Evolutionary conservation across 2,113 vertebrate genomes (phyloP).

Genomic region (Formicarius rufipectus): DNA sequence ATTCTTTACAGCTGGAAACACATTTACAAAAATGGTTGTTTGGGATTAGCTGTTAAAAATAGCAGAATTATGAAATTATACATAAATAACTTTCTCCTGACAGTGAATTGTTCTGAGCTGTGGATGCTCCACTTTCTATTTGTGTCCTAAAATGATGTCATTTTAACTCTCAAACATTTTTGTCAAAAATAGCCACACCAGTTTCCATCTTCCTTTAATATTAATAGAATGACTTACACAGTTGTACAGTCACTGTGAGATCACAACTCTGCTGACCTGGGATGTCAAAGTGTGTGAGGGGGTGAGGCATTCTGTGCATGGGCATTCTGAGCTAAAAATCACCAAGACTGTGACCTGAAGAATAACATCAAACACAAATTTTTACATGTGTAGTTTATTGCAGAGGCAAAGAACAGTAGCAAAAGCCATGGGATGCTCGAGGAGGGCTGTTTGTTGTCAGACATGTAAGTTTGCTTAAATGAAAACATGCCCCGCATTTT

Average conservation of each 20-base stretch:
- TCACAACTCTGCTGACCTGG: background rate
- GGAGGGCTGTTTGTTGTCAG: background rate
- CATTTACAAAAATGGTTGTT: background rate
- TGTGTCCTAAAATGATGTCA: background rate
- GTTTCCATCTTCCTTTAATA: background rate
- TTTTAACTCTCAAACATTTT: background rate
- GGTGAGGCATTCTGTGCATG: background rate
- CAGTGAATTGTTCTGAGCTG: background rate
- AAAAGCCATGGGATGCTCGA: background rate
- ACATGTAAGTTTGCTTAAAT: background rate
- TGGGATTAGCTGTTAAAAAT: background rate
- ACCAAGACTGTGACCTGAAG: background rate
- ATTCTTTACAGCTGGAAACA: background rate
- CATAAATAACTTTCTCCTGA: background rate
- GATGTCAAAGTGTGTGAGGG: background rate
- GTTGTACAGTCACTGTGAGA: background rate
- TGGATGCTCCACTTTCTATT: background rate
- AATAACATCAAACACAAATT: background rate
- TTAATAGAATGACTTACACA: background rate
- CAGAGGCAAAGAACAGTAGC: background rate
- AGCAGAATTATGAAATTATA: background rate
- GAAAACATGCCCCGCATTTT: background rate
- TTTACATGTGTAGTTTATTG: background rate
- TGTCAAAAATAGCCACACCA: background rate
- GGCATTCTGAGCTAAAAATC: background rate